These are phyloP conservation scores for Aix galericulata DNA, from an alignment of 2,113 vertebrate genomes.

Conservation along the genomic window DNA sequence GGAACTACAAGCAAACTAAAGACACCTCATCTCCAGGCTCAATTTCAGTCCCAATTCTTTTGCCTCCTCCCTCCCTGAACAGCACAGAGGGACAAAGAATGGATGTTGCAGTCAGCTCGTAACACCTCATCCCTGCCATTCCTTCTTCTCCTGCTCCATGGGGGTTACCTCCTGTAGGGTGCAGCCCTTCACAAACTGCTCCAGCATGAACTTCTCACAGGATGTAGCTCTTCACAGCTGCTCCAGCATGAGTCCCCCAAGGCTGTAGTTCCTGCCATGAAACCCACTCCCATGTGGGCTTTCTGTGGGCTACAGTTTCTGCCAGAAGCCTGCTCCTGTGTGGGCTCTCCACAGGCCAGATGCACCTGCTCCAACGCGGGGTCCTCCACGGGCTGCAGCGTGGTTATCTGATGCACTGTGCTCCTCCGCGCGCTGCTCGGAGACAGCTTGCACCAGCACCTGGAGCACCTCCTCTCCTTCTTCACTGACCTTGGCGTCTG, in stretches of 20 bases:
- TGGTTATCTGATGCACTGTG: not conserved
- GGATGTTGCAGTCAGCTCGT: not conserved
- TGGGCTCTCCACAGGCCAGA: not conserved
- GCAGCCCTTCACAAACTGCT: not conserved
- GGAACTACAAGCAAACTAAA: not conserved
- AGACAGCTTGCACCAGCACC: not conserved
- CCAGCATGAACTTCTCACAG: not conserved
- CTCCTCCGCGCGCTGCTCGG: not conserved
- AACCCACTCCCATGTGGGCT: too few species aligned
- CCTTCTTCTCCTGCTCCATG: not conserved
- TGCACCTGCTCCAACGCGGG: not conserved
- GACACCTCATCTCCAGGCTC: not conserved
- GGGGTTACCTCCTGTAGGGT: not conserved
- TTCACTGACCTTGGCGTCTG: too few species aligned
- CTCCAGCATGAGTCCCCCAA: too few species aligned
- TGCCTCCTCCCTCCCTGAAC: not conserved
- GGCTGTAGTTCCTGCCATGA: too few species aligned
- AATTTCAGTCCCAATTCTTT: not conserved
- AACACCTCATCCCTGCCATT: not conserved
- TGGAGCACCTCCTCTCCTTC: not conserved
- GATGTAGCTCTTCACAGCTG: too few species aligned
- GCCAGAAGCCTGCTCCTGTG: not conserved
- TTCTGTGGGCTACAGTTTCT: too few species aligned
- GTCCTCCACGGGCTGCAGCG: not conserved
- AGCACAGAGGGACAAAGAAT: not conserved